Evolutionary conservation across 2,888 invertebrate genomes (phyloP).

Genomic region (Odontothrips loti): DNA sequence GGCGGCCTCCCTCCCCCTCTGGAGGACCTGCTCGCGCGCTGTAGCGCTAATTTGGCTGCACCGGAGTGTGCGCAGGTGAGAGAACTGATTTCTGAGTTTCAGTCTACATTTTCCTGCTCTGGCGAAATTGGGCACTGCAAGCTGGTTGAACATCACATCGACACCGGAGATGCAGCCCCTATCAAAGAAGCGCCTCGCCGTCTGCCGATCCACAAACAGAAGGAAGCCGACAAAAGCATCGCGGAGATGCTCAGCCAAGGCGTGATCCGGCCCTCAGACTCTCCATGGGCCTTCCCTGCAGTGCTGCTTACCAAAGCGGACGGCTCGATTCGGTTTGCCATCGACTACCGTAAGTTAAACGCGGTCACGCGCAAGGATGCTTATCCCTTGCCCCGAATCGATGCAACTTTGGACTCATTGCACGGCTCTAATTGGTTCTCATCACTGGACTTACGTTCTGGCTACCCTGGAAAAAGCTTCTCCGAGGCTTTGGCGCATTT

Average conservation of each 20-base stretch:
- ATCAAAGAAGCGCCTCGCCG: not conserved
- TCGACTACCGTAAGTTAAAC: not conserved
- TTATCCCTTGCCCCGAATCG: too few species aligned
- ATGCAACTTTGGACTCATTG: not conserved
- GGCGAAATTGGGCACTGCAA: constrained; percentile 1
- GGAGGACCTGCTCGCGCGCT: not conserved
- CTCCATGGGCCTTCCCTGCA: not conserved
- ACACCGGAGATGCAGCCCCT: not conserved
- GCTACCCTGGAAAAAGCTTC: constrained; percentile 31
- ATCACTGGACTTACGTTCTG: not conserved
- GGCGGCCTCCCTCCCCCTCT: constrained; percentile 1
- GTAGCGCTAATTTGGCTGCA: not conserved
- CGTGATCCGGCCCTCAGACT: not conserved
- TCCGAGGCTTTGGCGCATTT: constrained; percentile 38
- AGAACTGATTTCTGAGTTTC: not conserved
- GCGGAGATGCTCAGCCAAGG: too few species aligned
- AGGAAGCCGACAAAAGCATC: not conserved
- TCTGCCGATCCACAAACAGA: not conserved
- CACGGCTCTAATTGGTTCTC: not conserved
- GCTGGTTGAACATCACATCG: constrained; percentile 6
- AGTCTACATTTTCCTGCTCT: not conserved
- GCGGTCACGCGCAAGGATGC: not conserved
- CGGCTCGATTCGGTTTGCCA: not conserved
- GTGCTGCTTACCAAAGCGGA: not conserved
- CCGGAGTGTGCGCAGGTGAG: not conserved